Conservation (phyloP, 2,888 invertebrate genomes). For the Malacosoma neustria region DNA sequence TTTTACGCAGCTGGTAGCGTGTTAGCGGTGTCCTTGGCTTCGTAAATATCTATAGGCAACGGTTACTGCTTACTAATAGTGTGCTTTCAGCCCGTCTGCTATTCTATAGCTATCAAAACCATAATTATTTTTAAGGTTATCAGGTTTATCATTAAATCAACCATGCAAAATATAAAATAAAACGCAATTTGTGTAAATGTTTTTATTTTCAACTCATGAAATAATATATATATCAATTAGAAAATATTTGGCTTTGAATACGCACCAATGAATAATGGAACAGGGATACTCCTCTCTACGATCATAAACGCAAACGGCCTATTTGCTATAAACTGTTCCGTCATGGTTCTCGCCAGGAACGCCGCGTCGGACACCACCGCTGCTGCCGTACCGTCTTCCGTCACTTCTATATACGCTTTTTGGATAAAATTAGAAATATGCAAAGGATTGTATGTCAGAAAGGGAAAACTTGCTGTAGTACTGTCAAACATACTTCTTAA, state of each 20-base stretch:
- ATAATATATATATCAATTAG: too few relatives aligned
- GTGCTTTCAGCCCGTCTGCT: too few relatives aligned
- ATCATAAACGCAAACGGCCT: slow-evolving; percentile 60
- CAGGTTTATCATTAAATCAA: too few relatives aligned
- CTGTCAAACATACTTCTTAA: slow-evolving; percentile 41
- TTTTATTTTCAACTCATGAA: too few relatives aligned
- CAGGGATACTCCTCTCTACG: slow-evolving; percentile 33
- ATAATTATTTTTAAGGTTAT: too few relatives aligned
- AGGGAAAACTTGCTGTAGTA: slow-evolving; percentile 30
- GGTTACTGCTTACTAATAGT: too few relatives aligned
- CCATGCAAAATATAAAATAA: too few relatives aligned
- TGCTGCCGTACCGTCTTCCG: slow-evolving; percentile 47
- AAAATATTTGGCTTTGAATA: slow-evolving; percentile 48
- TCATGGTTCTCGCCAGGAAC: slow-evolving; percentile 25
- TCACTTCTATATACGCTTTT: slow-evolving; percentile 54
- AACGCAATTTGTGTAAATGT: too few relatives aligned
- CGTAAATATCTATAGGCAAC: too few relatives aligned
- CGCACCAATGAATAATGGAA: slow-evolving; percentile 50
- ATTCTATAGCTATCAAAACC: too few relatives aligned
- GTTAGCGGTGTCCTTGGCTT: too few relatives aligned
- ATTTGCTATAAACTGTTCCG: slow-evolving; percentile 33
- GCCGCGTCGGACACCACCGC: slow-evolving; percentile 28
- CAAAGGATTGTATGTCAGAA: slow-evolving; percentile 31
- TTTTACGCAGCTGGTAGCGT: too few relatives aligned
- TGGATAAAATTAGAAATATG: slow-evolving; percentile 48